Evolutionary conservation across 2,888 invertebrate genomes (phyloP).

Genomic region (Leptopilina syphax): DNA sequence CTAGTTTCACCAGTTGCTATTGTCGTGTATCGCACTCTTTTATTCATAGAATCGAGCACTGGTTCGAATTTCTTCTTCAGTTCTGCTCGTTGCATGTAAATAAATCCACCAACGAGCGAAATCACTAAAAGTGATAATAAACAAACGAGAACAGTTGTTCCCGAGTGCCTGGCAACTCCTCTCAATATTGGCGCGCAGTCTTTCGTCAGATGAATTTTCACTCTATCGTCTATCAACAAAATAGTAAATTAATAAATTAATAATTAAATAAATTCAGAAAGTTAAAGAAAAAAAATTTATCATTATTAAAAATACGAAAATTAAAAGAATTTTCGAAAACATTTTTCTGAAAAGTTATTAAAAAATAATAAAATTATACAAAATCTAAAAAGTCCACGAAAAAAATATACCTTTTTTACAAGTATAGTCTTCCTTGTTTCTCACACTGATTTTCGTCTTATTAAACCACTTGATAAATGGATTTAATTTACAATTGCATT

Average conservation of each 20-base stretch:
- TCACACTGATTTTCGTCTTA: constrained; percentile 80
- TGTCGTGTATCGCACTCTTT: constrained; percentile 86
- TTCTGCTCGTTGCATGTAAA: constrained; percentile 81
- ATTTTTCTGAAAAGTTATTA: not conserved
- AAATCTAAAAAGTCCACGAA: not conserved
- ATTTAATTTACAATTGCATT: constrained; percentile 83
- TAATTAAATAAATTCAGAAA: no score
- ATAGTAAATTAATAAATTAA: not conserved
- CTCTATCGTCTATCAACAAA: constrained; percentile 39
- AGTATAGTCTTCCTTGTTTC: constrained; percentile 79
- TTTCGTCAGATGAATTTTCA: constrained; percentile 44
- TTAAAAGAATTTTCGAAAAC: not conserved
- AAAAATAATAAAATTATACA: not conserved
- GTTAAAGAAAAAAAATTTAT: no score
- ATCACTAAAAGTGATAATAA: constrained; percentile 77
- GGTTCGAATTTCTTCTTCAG: constrained; percentile 81
- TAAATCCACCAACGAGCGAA: constrained; percentile 79
- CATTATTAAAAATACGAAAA: no score
- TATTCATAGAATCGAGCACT: constrained; percentile 82
- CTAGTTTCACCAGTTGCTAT: constrained; percentile 81
- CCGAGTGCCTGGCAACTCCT: constrained; percentile 46
- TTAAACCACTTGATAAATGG: constrained; percentile 82
- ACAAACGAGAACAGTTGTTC: constrained; percentile 63
- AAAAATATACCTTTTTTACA: constrained; percentile 76
- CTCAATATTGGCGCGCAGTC: constrained; percentile 46